Base-by-base conservation (phyloP, 2,797 vertebrate species). In the Epinephelus coioides region DNA sequence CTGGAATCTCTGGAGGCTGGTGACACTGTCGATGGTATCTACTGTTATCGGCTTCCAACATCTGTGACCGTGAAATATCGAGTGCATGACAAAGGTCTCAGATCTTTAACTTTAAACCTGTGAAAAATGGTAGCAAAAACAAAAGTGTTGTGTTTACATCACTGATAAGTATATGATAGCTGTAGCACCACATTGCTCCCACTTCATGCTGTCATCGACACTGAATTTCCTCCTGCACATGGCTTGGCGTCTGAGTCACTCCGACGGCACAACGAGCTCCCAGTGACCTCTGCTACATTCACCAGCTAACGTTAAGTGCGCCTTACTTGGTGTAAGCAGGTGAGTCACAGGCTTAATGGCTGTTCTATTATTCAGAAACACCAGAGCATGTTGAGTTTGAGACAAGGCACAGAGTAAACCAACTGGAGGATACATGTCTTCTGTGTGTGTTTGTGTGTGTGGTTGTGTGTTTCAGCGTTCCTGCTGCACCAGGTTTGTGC, bases 321-420 rank as follows among this genome's bases (percentile, higher is more conserved):
- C 17, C 51, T 69, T 60, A 19, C 73, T 82, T 38, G 60, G 73
- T 54, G 69, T 68, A 59, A 47, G 77, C 59, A 79, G 76, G 76
- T 90, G 88, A 90, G 82, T 90, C 88, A 85, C 61, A 27, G 46
- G 66, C 79, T 43, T 89, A 87, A 89, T 79, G 75, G 87, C 65
- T 85, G 25, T 57, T 86, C 34, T 66, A 88, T 92, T 88, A 84
- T 88, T 90, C 85, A 91, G 51, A 86, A 49, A 82, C 71, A 72
- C 51, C 63, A 73, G 27, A 46, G 34, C 43, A 11, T 74, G 60
- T 25, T 0, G 60, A 73, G 73, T 47, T 50, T 44, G 43, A 81
- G 76, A 71, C 23, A 0, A 84, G 53, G 46, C 43, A 43, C 55
- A 54, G 73, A 82, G 62, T 46, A 69, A 63, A 84, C 14, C 44